A percentile compares a stretch with the other conserved stretches of the same genome.
Evolutionary conservation across 2,797 vertebrate species (phyloP).

Genomic region (Halcyon chelicuti): DNA sequence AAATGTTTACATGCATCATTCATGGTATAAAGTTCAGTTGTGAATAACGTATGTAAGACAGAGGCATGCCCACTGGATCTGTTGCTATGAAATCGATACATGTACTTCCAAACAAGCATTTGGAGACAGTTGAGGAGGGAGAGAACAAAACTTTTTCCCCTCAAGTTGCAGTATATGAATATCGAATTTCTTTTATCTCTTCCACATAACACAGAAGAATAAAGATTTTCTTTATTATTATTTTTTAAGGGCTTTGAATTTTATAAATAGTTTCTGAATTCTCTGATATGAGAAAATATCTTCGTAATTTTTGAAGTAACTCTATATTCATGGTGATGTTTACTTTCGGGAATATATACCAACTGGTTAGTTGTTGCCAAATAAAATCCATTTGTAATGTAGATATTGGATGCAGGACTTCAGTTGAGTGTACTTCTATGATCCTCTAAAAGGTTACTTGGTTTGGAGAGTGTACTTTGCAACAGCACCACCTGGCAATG

Average conservation of each 20-base stretch:
- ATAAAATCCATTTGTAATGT: not conserved
- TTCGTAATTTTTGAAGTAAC: not conserved
- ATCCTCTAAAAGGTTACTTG: not conserved
- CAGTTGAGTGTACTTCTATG: not conserved
- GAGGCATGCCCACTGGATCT: not conserved
- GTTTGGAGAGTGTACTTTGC: not conserved
- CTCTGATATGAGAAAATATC: not conserved
- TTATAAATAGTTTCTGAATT: not conserved
- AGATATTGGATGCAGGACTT: not conserved
- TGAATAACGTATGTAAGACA: not conserved
- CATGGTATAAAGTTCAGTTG: not conserved
- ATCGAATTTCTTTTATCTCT: not conserved
- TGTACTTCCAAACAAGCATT: not conserved
- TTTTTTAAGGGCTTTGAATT: not conserved
- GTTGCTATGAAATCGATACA: not conserved
- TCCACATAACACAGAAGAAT: not conserved
- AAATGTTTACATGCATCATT: not conserved
- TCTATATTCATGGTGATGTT: not conserved
- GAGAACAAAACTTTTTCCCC: not conserved
- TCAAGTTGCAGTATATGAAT: not conserved
- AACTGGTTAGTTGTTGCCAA: not conserved
- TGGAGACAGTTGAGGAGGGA: not conserved
- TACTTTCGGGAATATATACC: not conserved
- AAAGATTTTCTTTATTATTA: no score
- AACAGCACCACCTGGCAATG: not conserved